A percentile compares a stretch with the other conserved stretches of the same genome.
Evolutionary conservation across 2,113 vertebrate species (phyloP).

Genomic region (Alethe castanea): DNA sequence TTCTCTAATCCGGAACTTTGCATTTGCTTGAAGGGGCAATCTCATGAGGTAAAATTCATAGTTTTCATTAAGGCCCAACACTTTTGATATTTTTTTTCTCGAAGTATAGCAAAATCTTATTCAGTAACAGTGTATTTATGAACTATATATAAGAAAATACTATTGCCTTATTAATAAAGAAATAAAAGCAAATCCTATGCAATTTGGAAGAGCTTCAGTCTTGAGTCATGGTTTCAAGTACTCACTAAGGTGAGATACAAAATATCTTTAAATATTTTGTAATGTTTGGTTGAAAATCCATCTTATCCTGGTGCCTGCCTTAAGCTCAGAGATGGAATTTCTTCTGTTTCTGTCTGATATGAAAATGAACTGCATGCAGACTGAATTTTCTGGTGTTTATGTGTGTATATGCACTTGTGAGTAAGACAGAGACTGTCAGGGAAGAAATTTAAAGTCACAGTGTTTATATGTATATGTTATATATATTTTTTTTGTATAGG

Average conservation of each 20-base stretch:
- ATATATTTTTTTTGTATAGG: background rate
- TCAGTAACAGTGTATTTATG: background rate
- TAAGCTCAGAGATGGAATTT: background rate
- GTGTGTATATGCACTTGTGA: background rate
- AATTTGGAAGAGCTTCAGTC: background rate
- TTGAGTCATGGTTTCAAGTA: background rate
- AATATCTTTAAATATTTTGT: constrained; percentile 14
- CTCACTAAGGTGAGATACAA: background rate
- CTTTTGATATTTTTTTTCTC: background rate
- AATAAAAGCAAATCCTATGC: background rate
- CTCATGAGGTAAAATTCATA: background rate
- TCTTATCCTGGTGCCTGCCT: background rate
- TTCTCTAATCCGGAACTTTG: background rate
- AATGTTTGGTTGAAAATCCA: constrained; percentile 7
- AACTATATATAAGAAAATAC: background rate
- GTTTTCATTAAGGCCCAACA: background rate
- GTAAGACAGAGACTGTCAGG: background rate
- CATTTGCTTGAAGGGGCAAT: background rate
- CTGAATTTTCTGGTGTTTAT: background rate
- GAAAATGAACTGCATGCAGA: background rate
- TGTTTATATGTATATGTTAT: background rate
- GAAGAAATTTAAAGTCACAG: background rate
- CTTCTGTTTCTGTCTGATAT: background rate
- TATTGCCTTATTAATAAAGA: background rate
- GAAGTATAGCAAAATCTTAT: background rate